Conservation (phyloP, 2,888 invertebrate species). For the Oconnorella tubifera region DNA sequence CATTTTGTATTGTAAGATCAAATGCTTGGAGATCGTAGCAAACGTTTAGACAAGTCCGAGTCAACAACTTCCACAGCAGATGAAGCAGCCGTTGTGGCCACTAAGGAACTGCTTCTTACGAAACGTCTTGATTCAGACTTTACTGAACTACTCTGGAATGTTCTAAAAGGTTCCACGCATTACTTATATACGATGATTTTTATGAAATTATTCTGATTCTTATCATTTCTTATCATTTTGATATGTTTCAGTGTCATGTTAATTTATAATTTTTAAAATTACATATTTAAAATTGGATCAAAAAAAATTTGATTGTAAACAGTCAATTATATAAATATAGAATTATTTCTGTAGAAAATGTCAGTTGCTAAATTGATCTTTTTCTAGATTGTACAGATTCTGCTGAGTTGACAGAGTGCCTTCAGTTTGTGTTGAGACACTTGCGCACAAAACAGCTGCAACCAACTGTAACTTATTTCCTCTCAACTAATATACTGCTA, state of each 20-base stretch:
- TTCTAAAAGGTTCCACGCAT: slow-evolving; percentile 14
- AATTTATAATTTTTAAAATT: too few relatives aligned
- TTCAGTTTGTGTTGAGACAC: slow-evolving; percentile 6
- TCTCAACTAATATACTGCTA: too few relatives aligned
- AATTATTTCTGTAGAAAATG: too few relatives aligned
- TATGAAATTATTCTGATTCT: too few relatives aligned
- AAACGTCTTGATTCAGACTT: slow-evolving; percentile 12
- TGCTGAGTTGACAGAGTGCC: slow-evolving; percentile 4
- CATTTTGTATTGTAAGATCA: too few relatives aligned
- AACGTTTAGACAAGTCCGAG: neutral
- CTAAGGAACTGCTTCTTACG: neutral
- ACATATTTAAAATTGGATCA: too few relatives aligned
- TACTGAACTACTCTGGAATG: slow-evolving; percentile 16
- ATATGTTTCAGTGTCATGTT: too few relatives aligned
- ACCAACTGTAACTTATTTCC: slow-evolving; percentile 12
- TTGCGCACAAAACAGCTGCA: slow-evolving; percentile 12
- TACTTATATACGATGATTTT: too few relatives aligned
- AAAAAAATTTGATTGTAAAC: too few relatives aligned
- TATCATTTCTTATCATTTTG: too few relatives aligned
- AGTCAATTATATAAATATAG: too few relatives aligned
- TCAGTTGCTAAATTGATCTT: too few relatives aligned
- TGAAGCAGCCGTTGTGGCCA: neutral
- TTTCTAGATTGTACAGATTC: neutral
- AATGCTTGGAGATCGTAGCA: neutral
- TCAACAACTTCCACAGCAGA: neutral